A percentile compares a stretch with the other conserved stretches of the same genome.
phyloP scores from a whole-genome alignment of 1,140 invertebrate genomes.

The Drosophila tsacasi region DNA sequence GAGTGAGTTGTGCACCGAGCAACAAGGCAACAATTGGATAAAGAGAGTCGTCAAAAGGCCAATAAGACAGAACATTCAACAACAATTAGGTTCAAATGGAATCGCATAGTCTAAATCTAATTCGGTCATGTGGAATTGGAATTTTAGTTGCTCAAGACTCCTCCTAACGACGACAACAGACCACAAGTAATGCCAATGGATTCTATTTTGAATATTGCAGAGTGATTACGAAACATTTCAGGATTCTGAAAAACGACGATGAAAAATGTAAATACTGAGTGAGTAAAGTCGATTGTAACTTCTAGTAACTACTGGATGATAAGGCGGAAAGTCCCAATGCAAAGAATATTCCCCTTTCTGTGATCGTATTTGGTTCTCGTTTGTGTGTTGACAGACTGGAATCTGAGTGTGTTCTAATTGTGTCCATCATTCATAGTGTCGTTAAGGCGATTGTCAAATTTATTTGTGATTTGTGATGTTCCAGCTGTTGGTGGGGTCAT shows the following conservation, averaged over 20 bases:
- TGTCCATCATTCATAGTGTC: conserved; percentile 64
- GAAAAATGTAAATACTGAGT: conserved; percentile 43
- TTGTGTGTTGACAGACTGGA: conserved; percentile 31
- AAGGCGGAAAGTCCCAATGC: conserved; percentile 3
- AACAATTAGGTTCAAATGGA: conserved; percentile 48
- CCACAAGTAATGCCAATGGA: conserved; percentile 30
- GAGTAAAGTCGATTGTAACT: conserved; percentile 22
- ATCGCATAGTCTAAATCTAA: conserved; percentile 60
- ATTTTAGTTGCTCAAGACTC: conserved; percentile 65
- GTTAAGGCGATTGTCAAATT: conserved; percentile 61
- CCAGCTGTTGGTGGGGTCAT: conserved; percentile 43
- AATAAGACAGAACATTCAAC: conserved; percentile 42
- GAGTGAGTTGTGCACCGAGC: conserved; percentile 71
- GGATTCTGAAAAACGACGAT: conserved; percentile 12
- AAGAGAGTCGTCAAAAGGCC: conserved; percentile 33
- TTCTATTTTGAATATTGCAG: conserved; percentile 29
- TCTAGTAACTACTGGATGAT: conserved; percentile 5
- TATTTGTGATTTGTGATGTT: conserved; percentile 57
- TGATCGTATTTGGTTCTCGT: conserved; percentile 15
- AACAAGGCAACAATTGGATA: conserved; percentile 41
- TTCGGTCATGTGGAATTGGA: conserved; percentile 72
- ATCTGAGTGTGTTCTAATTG: conserved; percentile 55
- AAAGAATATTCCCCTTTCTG: conserved; percentile 25
- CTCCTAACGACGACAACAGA: conserved; percentile 38
- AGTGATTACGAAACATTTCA: conserved; percentile 67